Evolutionary conservation across 2,113 vertebrate genomes (phyloP).

Genomic region (Acrocephalus kingi): DNA sequence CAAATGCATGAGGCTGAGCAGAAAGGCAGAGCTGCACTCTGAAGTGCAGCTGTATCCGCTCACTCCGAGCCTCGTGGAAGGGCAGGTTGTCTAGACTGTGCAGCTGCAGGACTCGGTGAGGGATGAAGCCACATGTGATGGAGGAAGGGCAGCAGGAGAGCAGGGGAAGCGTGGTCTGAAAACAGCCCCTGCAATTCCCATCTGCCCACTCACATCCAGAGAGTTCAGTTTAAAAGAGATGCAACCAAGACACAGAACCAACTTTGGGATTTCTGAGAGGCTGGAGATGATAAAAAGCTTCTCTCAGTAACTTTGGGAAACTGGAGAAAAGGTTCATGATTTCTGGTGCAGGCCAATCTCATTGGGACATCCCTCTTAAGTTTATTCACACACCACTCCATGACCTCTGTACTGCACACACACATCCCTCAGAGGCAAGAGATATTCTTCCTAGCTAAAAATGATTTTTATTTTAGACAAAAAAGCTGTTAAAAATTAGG

Average conservation of each 20-base stretch:
- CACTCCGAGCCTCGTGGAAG: background rate
- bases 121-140: background rate
- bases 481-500: fast-evolving
- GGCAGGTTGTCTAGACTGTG: background rate
- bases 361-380: background rate
- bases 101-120: background rate
- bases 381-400: background rate
- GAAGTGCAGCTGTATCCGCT: background rate
- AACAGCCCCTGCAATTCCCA: background rate
- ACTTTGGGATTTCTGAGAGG: background rate
- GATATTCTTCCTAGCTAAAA: background rate
- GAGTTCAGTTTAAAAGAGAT: background rate
- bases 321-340: background rate
- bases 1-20: background rate
- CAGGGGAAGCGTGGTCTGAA: background rate
- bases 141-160: background rate
- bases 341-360: background rate
- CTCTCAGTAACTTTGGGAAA: background rate
- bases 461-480: background rate
- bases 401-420: background rate
- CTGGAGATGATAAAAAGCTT: background rate
- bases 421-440: background rate
- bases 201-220: background rate
- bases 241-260: background rate
- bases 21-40: background rate